A percentile compares a stretch with the other conserved stretches of the same genome.
Conservation (phyloP, 2,888 invertebrate genomes). For the Conchocele bisecta region DNA sequence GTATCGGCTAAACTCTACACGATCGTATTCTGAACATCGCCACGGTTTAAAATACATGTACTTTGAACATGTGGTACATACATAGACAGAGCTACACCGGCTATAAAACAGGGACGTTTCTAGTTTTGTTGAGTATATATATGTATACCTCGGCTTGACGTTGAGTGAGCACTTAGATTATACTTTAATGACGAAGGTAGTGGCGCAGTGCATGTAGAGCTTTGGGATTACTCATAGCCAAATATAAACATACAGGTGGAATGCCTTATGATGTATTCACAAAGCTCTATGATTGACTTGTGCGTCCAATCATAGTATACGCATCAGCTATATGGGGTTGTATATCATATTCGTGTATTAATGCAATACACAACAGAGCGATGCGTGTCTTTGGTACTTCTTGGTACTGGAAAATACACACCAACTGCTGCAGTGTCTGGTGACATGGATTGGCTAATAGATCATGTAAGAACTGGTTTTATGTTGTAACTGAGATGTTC, state of each 20-base stretch:
- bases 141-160: slow-evolving; percentile 13
- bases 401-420: slow-evolving; percentile 17
- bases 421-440: slow-evolving; percentile 16
- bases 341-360: too few relatives aligned
- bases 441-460: slow-evolving; percentile 29
- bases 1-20: too few relatives aligned
- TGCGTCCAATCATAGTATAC: slow-evolving; percentile 16
- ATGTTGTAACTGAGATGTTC: too few relatives aligned
- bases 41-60: too few relatives aligned
- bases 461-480: too few relatives aligned
- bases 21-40: too few relatives aligned
- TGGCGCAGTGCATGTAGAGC: slow-evolving; percentile 19
- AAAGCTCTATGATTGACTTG: slow-evolving; percentile 8
- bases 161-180: slow-evolving; percentile 8
- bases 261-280: too few relatives aligned
- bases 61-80: too few relatives aligned
- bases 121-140: too few relatives aligned
- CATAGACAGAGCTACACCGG: too few relatives aligned
- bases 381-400: slow-evolving; percentile 23
- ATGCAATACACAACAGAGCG: slow-evolving; percentile 12
- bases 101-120: too few relatives aligned
- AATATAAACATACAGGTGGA: slow-evolving; percentile 7
- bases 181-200: not conserved
- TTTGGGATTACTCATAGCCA: slow-evolving; percentile 21
- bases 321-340: slow-evolving; percentile 18